Evolutionary conservation across 2,113 vertebrate species (phyloP).

Genomic region (Hippoglossus stenolepis): DNA sequence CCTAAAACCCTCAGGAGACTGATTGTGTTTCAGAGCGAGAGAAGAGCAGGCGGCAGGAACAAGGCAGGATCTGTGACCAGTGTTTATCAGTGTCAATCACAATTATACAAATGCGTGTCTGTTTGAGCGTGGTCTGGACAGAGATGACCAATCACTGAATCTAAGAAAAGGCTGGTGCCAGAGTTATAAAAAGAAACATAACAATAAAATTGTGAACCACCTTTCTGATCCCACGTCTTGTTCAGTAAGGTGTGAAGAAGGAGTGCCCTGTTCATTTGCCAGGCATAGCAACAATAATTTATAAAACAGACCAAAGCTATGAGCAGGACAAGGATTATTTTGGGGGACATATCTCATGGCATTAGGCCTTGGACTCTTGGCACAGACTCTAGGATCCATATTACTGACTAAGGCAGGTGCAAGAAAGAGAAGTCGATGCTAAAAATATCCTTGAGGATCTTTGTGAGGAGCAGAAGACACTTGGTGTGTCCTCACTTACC

Average conservation of each 20-base stretch:
- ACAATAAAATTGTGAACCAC: background rate
- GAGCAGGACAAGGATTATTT: constrained; percentile 81
- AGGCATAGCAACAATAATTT: constrained; percentile 56
- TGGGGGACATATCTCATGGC: constrained; percentile 83
- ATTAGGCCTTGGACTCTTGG: constrained; percentile 81
- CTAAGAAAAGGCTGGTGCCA: constrained; percentile 2
- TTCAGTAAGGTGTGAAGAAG: background rate
- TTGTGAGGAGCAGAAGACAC: constrained; percentile 58
- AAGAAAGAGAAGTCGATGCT: constrained; percentile 80
- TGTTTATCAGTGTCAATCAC: constrained; percentile 22
- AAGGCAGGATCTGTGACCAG: background rate
- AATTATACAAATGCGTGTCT: constrained; percentile 36
- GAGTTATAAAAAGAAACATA: background rate
- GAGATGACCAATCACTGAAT: constrained; percentile 34
- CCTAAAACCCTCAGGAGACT: background rate
- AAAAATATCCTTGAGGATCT: constrained; percentile 90
- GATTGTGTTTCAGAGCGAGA: background rate
- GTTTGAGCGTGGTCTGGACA: background rate
- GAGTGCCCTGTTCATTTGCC: constrained; percentile 3
- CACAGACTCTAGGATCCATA: constrained; percentile 79
- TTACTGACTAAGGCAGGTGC: constrained; percentile 92
- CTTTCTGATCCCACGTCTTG: background rate
- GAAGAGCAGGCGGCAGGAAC: background rate
- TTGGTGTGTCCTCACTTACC: constrained; percentile 52
- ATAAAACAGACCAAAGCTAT: constrained; percentile 49